Evolutionary conservation across 2,797 vertebrate genomes (phyloP).

Genomic region (Cottoperca gobio): DNA sequence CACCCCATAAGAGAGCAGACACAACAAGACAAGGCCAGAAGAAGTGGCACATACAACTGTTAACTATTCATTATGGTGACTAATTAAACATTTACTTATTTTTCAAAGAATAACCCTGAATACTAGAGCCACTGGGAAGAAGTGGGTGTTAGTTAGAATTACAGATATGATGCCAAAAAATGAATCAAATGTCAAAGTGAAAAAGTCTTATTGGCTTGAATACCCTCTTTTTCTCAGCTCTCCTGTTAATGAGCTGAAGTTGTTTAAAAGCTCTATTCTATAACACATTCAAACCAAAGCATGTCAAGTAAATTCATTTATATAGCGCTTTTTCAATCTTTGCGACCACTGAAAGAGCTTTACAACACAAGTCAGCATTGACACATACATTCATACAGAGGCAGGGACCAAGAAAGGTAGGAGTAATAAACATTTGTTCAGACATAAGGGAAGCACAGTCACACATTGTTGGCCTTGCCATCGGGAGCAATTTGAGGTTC

Average conservation of each 20-base stretch:
- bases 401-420: too few relatives aligned
- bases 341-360: too few relatives aligned
- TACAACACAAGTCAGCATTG: too few relatives aligned
- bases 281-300: not conserved
- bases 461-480: too few relatives aligned
- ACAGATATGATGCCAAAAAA: conserved; percentile 61
- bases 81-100: conserved; percentile 75
- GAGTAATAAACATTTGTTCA: too few relatives aligned
- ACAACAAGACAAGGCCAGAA: conserved; percentile 64
- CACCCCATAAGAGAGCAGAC: conserved; percentile 44
- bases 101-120: conserved; percentile 72
- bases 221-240: conserved; percentile 40
- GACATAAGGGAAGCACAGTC: too few relatives aligned
- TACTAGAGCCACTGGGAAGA: conserved; percentile 41
- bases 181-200: conserved; percentile 58
- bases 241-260: conserved; percentile 9
- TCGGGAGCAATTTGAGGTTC: too few relatives aligned
- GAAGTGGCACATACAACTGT: conserved; percentile 67
- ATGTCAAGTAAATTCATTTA: too few relatives aligned
- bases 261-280: not conserved
- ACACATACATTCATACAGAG: too few relatives aligned
- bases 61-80: conserved; percentile 76
- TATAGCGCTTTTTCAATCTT: too few relatives aligned
- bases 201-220: conserved; percentile 45
- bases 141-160: conserved; percentile 55